Conservation (phyloP, 2,113 vertebrate species). For the Conger conger region DNA sequence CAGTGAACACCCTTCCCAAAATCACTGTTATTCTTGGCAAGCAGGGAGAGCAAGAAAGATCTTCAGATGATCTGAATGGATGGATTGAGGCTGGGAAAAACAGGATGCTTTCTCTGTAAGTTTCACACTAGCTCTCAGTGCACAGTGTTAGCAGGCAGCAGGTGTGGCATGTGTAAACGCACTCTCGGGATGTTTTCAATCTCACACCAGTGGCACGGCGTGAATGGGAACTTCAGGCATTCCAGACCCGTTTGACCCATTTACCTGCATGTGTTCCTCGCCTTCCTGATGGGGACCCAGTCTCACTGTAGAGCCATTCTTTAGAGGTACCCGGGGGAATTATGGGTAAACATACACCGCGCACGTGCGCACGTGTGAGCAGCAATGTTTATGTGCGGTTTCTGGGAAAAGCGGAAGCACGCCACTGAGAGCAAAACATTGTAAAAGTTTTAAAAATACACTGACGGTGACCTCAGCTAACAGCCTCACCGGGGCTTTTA, state of each 20-base stretch:
- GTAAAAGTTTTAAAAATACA: not conserved
- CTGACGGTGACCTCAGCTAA: slow-evolving; percentile 12
- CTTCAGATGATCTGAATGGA: slow-evolving; percentile 33
- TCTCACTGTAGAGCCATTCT: not conserved
- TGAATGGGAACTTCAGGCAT: slow-evolving; percentile 11
- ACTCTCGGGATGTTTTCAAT: slow-evolving; percentile 24
- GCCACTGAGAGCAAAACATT: not conserved
- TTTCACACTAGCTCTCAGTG: not conserved
- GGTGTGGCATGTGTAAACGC: slow-evolving; percentile 32
- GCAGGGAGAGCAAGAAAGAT: slow-evolving; percentile 32
- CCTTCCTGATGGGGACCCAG: not conserved
- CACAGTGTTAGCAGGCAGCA: slow-evolving; percentile 2
- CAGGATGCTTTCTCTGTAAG: slow-evolving; percentile 26
- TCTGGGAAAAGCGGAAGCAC: not conserved
- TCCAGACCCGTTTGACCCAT: not conserved
- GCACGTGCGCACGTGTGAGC: slow-evolving; percentile 22
- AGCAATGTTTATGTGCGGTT: slow-evolving; percentile 23
- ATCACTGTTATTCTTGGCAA: slow-evolving; percentile 20
- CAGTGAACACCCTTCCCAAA: not conserved
- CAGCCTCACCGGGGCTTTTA: not conserved
- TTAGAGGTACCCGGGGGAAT: not conserved
- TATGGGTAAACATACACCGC: slow-evolving; percentile 3
- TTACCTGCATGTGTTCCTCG: not conserved
- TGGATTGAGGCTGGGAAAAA: slow-evolving; percentile 22
- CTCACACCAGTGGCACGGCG: slow-evolving; percentile 7